These are phyloP conservation scores for Rhodophaea formosa DNA, from an alignment of 2,888 invertebrate species.

Conservation along the genomic window DNA sequence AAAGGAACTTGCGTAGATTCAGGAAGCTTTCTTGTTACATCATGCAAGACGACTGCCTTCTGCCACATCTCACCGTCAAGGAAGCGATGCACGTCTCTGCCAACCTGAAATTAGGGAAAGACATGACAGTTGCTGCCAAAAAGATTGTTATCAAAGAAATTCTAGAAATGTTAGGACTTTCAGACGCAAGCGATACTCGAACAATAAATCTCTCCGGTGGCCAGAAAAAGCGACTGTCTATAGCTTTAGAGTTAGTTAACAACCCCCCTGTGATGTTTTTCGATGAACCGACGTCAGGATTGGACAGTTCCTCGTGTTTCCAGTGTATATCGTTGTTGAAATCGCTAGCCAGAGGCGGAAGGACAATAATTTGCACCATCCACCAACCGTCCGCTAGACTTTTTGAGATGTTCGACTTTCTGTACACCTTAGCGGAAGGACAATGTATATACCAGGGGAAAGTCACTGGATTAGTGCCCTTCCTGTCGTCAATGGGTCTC, in stretches of 20 bases:
- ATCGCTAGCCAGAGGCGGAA: constrained; percentile 91
- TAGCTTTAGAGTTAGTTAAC: constrained; percentile 95
- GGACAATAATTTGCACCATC: constrained; percentile 97
- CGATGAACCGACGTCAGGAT: constrained; percentile 95
- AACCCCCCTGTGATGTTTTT: constrained; percentile 99
- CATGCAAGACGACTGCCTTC: constrained; percentile 95
- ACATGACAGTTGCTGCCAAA: constrained; percentile 86
- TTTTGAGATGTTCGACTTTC: constrained; percentile 97
- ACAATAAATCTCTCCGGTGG: constrained; percentile 93
- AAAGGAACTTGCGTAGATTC: constrained; percentile 91
- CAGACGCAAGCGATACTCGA: constrained; percentile 89
- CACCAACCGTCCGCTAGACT: constrained; percentile 97
- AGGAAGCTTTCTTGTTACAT: constrained; percentile 97
- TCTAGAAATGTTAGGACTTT: constrained; percentile 90
- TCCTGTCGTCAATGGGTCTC: constrained; percentile 90
- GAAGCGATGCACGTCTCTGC: constrained; percentile 97
- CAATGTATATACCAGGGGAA: constrained; percentile 96
- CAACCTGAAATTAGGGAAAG: constrained; percentile 93
- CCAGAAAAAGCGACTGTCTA: constrained; percentile 93
- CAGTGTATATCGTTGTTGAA: constrained; percentile 94
- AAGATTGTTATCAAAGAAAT: constrained; percentile 92
- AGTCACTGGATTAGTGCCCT: constrained; percentile 91
- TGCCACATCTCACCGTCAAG: constrained; percentile 93
- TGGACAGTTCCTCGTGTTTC: constrained; percentile 97
- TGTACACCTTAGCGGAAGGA: constrained; percentile 95